phyloP scores from a whole-genome alignment of 1,140 invertebrate species.

The Magallana gigas region DNA sequence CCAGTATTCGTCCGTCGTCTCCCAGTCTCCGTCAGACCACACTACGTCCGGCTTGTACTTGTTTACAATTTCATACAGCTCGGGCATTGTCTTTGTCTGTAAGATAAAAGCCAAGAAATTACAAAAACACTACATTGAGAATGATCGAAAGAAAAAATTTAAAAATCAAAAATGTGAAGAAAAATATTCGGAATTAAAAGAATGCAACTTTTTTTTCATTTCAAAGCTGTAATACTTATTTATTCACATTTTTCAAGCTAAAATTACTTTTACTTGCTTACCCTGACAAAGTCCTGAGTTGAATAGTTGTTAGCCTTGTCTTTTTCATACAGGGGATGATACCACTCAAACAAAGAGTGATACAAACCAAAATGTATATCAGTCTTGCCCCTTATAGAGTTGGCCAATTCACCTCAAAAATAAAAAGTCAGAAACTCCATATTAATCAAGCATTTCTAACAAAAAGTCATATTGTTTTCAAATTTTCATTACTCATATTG shows the following conservation, averaged over 20 bases:
- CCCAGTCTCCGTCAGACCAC: conserved; percentile 93
- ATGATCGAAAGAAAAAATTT: too few species aligned
- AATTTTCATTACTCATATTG: too few species aligned
- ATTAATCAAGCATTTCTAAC: too few species aligned
- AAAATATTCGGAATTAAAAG: neutral
- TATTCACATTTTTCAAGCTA: neutral
- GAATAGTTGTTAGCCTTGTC: conserved; percentile 87
- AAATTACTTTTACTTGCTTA: conserved; percentile 60
- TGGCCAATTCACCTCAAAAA: conserved; percentile 77
- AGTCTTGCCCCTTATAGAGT: conserved; percentile 76
- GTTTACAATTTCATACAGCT: conserved; percentile 83
- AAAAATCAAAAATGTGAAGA: neutral
- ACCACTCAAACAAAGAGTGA: conserved; percentile 95
- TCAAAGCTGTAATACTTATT: neutral
- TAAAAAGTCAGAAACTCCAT: neutral
- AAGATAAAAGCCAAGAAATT: neutral
- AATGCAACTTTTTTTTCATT: neutral
- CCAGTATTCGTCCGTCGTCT: conserved; percentile 66
- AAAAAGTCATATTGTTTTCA: too few species aligned
- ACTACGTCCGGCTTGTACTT: conserved; percentile 92
- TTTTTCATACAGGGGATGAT: conserved; percentile 89
- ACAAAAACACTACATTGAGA: too few species aligned
- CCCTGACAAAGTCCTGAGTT: conserved; percentile 82
- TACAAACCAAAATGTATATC: conserved; percentile 89
- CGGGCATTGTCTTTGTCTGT: conserved; percentile 77